A percentile compares a stretch with the other conserved stretches of the same genome.
phyloP scores from a whole-genome alignment of 2,888 invertebrate genomes.

The Aethes cnicana region DNA sequence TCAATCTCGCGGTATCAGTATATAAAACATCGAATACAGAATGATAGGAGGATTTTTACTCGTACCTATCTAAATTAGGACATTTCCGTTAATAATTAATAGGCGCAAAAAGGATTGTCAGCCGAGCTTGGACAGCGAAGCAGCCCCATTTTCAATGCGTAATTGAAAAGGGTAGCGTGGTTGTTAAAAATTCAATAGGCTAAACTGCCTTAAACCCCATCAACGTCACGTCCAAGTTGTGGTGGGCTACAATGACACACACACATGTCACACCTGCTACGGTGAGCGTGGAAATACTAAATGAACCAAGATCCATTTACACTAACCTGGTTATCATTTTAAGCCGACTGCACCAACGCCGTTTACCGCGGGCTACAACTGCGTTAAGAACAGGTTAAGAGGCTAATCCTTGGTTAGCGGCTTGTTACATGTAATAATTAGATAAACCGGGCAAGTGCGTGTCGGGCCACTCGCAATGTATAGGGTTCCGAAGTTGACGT shows the following conservation, averaged over 20 bases:
- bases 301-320: too few relatives aligned
- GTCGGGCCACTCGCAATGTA: too few relatives aligned
- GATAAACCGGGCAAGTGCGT: too few relatives aligned
- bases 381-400: too few relatives aligned
- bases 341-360: too few relatives aligned
- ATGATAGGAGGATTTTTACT: constrained; percentile 50
- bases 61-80: constrained; percentile 76
- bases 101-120: constrained; percentile 79
- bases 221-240: constrained; percentile 45
- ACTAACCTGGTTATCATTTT: too few relatives aligned
- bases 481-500: too few relatives aligned
- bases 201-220: constrained; percentile 54
- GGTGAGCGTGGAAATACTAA: not conserved
- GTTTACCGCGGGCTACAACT: too few relatives aligned
- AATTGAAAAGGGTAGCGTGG: constrained; percentile 78
- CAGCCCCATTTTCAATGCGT: constrained; percentile 75
- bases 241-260: constrained; percentile 36
- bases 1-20: too few relatives aligned
- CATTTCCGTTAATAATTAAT: constrained; percentile 78
- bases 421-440: too few relatives aligned
- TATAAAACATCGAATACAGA: constrained; percentile 1
- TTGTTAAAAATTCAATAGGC: constrained; percentile 75
- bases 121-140: constrained; percentile 72
- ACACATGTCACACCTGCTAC: not conserved
- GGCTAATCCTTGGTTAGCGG: too few relatives aligned